These are phyloP conservation scores for Agriopis leucophaearia DNA, from an alignment of 2,888 invertebrate species.

Conservation along the genomic window DNA sequence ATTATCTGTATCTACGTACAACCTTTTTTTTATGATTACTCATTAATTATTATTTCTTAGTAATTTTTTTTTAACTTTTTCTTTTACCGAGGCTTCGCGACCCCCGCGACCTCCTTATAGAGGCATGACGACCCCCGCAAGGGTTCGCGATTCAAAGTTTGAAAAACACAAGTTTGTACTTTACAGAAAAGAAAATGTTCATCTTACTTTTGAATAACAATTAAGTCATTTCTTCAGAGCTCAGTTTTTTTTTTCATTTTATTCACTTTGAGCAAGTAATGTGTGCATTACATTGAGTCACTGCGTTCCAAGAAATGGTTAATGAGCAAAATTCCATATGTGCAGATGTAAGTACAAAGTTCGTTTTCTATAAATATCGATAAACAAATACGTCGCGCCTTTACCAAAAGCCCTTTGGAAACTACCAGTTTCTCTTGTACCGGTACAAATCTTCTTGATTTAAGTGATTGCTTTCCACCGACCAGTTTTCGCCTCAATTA, in stretches of 20 bases:
- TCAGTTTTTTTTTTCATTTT: background rate
- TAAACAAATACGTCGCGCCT: background rate
- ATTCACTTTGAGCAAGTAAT: background rate
- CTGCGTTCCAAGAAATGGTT: background rate
- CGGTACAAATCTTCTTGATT: conserved; percentile 19
- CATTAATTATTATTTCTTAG: too few relatives aligned
- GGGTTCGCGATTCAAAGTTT: too few relatives aligned
- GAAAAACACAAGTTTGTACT: too few relatives aligned
- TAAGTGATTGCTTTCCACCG: conserved; percentile 24
- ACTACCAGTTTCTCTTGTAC: conserved; percentile 11
- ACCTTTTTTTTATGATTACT: too few relatives aligned
- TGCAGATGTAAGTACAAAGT: background rate
- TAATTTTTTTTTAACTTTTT: too few relatives aligned
- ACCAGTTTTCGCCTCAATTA: conserved; percentile 31
- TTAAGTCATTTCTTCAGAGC: too few relatives aligned
- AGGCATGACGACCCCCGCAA: too few relatives aligned
- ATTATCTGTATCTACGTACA: too few relatives aligned
- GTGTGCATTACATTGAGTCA: background rate
- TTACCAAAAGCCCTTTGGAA: conserved; percentile 5
- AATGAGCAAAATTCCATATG: background rate
- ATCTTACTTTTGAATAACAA: too few relatives aligned
- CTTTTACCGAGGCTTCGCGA: too few relatives aligned
- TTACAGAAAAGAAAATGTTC: too few relatives aligned
- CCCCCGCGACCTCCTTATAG: too few relatives aligned
- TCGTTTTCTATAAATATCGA: background rate